phyloP scores from a whole-genome alignment of 2,113 vertebrate species.

The Rhagologus leucostigma region DNA sequence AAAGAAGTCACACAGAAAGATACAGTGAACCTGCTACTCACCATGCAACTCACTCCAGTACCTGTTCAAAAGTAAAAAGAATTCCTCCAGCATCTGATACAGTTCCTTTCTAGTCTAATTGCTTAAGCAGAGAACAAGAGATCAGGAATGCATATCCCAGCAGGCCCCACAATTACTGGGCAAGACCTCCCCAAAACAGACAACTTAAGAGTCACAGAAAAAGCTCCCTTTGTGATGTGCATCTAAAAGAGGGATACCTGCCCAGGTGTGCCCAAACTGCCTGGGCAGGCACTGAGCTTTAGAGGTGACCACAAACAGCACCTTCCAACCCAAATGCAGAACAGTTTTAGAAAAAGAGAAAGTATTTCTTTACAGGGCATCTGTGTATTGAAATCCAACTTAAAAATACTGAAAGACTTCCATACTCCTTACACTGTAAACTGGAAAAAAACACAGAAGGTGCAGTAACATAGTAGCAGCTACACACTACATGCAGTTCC shows the following conservation, averaged over 20 bases:
- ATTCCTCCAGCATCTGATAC: neutral
- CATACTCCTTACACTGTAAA: neutral
- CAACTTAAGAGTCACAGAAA: neutral
- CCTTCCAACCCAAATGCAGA: neutral
- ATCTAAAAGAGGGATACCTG: neutral
- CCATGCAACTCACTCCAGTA: neutral
- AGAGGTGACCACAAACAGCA: neutral
- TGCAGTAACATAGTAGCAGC: neutral
- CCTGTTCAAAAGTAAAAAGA: neutral
- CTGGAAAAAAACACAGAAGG: rapidly evolving
- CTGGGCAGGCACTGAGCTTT: neutral
- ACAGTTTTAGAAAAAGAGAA: neutral
- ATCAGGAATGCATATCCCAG: neutral
- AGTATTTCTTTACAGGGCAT: neutral
- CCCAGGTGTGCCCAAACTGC: too few species aligned
- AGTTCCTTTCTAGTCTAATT: neutral
- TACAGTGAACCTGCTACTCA: neutral
- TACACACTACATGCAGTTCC: neutral
- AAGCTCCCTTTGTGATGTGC: neutral
- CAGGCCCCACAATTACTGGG: neutral
- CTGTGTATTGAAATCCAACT: neutral
- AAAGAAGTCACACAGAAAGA: neutral
- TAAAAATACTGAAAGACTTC: neutral
- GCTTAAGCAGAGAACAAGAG: neutral
- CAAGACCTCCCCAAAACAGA: neutral